Evolutionary conservation across 2,113 vertebrate genomes (phyloP).

Genomic region (Mellivora capensis): DNA sequence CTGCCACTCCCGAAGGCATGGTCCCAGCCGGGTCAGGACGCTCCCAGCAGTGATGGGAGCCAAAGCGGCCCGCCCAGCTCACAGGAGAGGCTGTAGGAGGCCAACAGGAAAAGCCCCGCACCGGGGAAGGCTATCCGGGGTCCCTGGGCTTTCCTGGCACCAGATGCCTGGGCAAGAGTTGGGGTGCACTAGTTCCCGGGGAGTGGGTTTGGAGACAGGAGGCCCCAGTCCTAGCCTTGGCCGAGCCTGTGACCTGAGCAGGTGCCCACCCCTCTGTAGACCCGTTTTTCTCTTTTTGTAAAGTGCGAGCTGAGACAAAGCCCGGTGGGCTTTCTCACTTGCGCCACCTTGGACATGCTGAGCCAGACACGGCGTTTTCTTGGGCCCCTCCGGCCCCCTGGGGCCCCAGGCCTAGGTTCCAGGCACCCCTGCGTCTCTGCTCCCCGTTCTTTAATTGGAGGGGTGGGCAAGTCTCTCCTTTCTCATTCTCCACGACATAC

Average conservation of each 20-base stretch:
- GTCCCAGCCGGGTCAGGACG: accelerated
- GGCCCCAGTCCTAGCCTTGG: not conserved
- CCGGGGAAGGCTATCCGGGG: accelerated
- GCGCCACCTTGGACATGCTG: accelerated
- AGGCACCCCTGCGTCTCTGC: not conserved
- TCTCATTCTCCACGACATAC: not conserved
- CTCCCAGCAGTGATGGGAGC: accelerated
- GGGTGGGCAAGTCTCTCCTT: not conserved
- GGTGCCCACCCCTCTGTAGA: not conserved
- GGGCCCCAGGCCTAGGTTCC: not conserved
- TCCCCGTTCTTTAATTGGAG: not conserved
- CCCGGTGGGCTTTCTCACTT: not conserved
- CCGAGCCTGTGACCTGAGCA: not conserved
- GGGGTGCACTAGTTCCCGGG: accelerated
- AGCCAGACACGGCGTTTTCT: not conserved
- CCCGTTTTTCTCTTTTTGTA: not conserved
- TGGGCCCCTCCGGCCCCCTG: too few species aligned
- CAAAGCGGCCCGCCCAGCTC: not conserved
- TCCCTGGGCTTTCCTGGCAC: not conserved
- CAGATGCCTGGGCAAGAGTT: not conserved
- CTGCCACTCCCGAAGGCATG: accelerated
- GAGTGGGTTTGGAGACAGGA: not conserved
- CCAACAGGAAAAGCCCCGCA: not conserved
- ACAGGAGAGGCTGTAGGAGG: not conserved
- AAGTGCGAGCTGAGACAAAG: not conserved